Percentiles rank a stretch among this genome's conserved stretches.
Conservation (phyloP, 2,113 vertebrate species). For the Platycercus adscitus region DNA sequence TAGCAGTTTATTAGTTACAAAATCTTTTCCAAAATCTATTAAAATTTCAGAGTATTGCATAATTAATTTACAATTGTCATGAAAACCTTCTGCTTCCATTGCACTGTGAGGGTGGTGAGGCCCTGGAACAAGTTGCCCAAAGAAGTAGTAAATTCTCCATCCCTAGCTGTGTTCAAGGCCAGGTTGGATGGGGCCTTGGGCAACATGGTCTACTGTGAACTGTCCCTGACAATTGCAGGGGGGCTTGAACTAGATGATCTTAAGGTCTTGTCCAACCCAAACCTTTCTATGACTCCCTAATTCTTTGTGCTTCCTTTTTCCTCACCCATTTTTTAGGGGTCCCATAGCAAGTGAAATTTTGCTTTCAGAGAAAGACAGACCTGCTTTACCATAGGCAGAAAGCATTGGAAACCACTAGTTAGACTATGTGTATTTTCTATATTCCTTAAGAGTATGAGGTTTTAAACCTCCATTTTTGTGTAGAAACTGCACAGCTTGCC, state of each 20-base stretch:
- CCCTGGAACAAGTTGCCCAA: background rate
- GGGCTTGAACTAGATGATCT: background rate
- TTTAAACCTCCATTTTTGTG: background rate
- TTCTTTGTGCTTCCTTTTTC: background rate
- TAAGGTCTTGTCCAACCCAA: background rate
- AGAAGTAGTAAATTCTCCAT: background rate
- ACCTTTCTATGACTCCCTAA: background rate
- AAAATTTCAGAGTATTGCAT: background rate
- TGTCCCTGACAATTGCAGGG: background rate
- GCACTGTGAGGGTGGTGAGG: background rate
- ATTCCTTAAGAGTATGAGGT: rapidly evolving
- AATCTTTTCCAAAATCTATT: background rate
- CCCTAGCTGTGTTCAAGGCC: background rate
- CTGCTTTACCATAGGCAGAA: background rate
- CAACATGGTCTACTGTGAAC: background rate
- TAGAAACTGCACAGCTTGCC: background rate
- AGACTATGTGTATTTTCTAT: background rate
- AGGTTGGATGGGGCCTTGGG: background rate
- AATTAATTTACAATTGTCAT: background rate
- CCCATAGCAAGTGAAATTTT: background rate
- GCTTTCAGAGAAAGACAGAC: background rate
- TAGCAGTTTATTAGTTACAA: background rate
- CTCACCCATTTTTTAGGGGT: rapidly evolving
- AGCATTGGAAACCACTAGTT: background rate
- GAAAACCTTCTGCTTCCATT: background rate